A percentile compares a stretch with the other conserved stretches of the same genome.
Evolutionary conservation across 2,888 invertebrate genomes (phyloP).

Genomic region (Scotopteryx bipunctaria): DNA sequence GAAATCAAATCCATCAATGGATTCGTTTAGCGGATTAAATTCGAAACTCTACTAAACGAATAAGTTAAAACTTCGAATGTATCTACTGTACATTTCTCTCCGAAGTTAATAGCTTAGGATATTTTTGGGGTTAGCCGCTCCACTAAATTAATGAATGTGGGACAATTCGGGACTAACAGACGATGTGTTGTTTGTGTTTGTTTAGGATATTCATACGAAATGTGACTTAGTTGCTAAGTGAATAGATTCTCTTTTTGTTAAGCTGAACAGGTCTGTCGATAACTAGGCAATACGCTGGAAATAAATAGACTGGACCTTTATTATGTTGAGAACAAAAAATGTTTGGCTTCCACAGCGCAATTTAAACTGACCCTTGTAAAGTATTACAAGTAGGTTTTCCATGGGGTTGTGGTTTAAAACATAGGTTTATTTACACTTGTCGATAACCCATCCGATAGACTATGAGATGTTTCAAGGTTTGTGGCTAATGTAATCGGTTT

Average conservation of each 20-base stretch:
- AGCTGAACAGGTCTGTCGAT: conserved; percentile 19
- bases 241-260: conserved; percentile 3
- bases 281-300: conserved; percentile 32
- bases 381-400: conserved; percentile 3
- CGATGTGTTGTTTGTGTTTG: conserved; percentile 54
- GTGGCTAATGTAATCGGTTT: no score
- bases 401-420: background rate
- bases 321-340: conserved; percentile 22
- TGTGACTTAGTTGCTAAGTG: conserved; percentile 1
- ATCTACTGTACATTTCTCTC: conserved; percentile 58
- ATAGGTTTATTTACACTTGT: no score
- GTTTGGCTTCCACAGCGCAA: conserved; percentile 13
- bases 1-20: no score
- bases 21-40: background rate
- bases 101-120: conserved; percentile 70
- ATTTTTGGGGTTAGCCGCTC: conserved; percentile 62
- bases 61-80: conserved; percentile 61
- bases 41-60: background rate
- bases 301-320: conserved; percentile 24
- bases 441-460: no score
- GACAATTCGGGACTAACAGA: conserved; percentile 51
- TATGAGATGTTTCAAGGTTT: no score
- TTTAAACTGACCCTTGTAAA: conserved; percentile 22
- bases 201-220: conserved; percentile 23
- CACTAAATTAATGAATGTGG: conserved; percentile 66